Base-by-base conservation (phyloP, 2,113 vertebrate species). In the Cnemophilus loriae region DNA sequence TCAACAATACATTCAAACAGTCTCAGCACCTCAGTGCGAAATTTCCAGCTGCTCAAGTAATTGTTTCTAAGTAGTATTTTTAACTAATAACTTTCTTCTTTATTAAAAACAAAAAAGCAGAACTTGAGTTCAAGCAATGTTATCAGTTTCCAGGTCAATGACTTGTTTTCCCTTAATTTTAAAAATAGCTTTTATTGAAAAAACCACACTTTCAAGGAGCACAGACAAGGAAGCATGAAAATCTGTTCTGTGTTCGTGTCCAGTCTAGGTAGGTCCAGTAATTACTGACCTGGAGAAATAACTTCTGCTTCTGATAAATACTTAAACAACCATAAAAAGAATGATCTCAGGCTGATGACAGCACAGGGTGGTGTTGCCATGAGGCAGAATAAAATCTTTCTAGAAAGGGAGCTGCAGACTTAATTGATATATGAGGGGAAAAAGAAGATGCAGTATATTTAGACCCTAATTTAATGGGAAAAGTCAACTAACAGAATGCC, bases 281-380 rank as follows among this genome's bases (percentile, higher is more conserved):
- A 67, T 68, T 91, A 89, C 55, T 91, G 85, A 95, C 91, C 65
- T 46, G 80, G 56, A 95, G 80, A 93, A 94, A 14, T 15, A 87
- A 93, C 65, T 95, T 89, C 78, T 93, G 84, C 65, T 87, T 50
- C 81, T 87, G 78, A 73, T 93, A 91, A 97, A 90, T 30, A 86
- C 50, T 84, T 90, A 89, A 91, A 90, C 73, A 92, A 74, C 20
- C 55, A 26, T 9, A 24, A 68, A 60, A 41, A 87, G 41, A 84
- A 71, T 2, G 4, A 65, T 27, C 49, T 91, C 74, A 24, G 87
- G 32, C 50, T 84, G 80, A 55, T 52, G 59, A 57, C 60, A 87
- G 67, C 57, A 71, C 50, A 55, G 33, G 55, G 49, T 10, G 64
- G n/a, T 57, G 39, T 0, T 61, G 75, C 87, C 69, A 87, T 24